A percentile compares a stretch with the other conserved stretches of the same genome.
phyloP scores from a whole-genome alignment of 2,113 vertebrate species.

The Neomonachus schauinslandi region DNA sequence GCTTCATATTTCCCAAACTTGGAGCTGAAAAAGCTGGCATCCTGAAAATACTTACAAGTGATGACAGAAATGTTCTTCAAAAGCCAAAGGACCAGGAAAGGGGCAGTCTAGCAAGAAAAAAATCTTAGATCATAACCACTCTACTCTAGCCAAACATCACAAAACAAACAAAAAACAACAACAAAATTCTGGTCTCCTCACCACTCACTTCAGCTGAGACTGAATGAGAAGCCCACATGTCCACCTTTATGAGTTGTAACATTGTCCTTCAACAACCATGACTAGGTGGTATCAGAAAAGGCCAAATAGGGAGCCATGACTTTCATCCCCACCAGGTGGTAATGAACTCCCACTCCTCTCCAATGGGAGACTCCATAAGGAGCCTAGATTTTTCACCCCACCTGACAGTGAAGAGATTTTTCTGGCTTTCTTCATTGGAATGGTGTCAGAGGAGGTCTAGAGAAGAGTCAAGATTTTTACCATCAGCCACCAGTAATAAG shows the following conservation, averaged over 20 bases:
- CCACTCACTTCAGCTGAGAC: background rate
- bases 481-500: background rate
- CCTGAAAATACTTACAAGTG: background rate
- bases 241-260: background rate
- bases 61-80: background rate
- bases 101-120: background rate
- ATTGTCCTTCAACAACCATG: background rate
- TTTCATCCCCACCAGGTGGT: fast-evolving
- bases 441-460: background rate
- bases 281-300: background rate
- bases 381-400: background rate
- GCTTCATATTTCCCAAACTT: background rate
- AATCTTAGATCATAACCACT: background rate
- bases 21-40: background rate
- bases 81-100: background rate
- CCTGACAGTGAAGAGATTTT: background rate
- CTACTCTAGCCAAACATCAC: background rate
- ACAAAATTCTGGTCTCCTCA: background rate
- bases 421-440: background rate
- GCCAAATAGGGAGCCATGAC: fast-evolving
- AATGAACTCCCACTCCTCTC: fast-evolving
- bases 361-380: background rate
- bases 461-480: background rate
- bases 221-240: background rate
- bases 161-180: background rate